These are phyloP conservation scores for Piscicola geometra DNA, from an alignment of 2,888 invertebrate species.

Conservation along the genomic window DNA sequence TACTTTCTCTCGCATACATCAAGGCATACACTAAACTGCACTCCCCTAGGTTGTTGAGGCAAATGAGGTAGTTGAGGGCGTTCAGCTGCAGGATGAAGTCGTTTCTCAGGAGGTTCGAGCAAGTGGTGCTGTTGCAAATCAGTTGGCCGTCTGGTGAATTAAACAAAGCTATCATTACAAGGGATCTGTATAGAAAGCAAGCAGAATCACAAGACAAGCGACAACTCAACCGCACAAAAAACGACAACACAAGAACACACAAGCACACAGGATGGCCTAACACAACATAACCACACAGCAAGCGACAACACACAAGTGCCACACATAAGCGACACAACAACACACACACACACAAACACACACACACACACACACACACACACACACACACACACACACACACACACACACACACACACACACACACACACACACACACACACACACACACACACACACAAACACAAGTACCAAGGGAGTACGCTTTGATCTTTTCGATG, in stretches of 20 bases:
- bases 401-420: too few relatives aligned
- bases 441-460: too few relatives aligned
- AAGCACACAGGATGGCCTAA: too few relatives aligned
- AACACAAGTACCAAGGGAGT: conserved; percentile 67
- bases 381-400: too few relatives aligned
- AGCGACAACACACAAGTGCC: too few relatives aligned
- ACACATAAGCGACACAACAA: too few relatives aligned
- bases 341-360: too few relatives aligned
- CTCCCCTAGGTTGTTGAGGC: conserved; percentile 65
- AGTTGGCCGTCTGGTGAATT: conserved; percentile 78
- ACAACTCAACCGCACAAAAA: not conserved
- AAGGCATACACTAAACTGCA: too few relatives aligned
- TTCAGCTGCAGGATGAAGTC: conserved; percentile 84
- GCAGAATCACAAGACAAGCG: not conserved
- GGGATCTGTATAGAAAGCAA: not conserved
- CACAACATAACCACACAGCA: too few relatives aligned
- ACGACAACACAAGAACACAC: too few relatives aligned
- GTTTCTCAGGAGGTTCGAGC: conserved; percentile 81
- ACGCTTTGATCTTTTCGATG: conserved; percentile 78
- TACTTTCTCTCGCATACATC: not conserved
- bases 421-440: too few relatives aligned
- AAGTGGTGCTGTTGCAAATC: conserved; percentile 83
- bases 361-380: too few relatives aligned
- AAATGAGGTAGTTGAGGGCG: conserved; percentile 76
- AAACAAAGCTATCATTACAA: not conserved